phyloP scores from a whole-genome alignment of 2,888 invertebrate species.

The Cybosia mesomella region DNA sequence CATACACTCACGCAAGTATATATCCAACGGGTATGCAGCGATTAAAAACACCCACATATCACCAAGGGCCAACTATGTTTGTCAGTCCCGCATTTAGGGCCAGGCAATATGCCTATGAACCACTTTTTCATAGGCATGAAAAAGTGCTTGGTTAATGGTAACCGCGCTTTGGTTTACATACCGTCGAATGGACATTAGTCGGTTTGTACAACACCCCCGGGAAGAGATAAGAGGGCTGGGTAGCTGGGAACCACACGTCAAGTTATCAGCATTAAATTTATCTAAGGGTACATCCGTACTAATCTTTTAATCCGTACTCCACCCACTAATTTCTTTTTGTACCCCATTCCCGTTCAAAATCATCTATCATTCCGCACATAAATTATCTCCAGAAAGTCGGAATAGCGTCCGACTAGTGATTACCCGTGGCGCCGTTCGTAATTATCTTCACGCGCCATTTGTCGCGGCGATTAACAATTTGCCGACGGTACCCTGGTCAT shows the following conservation, averaged over 20 bases:
- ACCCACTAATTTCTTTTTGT: conserved; percentile 20
- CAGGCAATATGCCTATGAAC: too few species aligned
- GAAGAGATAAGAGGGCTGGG: neutral
- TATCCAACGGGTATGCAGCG: too few species aligned
- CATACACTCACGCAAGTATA: too few species aligned
- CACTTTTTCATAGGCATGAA: too few species aligned
- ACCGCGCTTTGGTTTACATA: neutral
- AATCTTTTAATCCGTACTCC: neutral
- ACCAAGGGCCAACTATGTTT: too few species aligned
- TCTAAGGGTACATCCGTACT: neutral
- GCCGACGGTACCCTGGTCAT: conserved; percentile 53
- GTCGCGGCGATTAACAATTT: conserved; percentile 71
- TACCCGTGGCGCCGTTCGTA: conserved; percentile 60
- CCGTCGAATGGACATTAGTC: neutral
- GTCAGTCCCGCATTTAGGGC: too few species aligned
- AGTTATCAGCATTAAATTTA: neutral
- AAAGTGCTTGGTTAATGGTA: too few species aligned
- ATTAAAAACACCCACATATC: too few species aligned
- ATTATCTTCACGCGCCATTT: conserved; percentile 78
- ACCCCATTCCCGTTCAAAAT: conserved; percentile 13
- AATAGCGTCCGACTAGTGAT: conserved; percentile 43
- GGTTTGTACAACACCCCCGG: neutral
- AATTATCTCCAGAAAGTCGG: conserved; percentile 38
- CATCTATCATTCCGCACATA: conserved; percentile 38
- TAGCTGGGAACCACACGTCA: neutral